These are phyloP conservation scores for Macaria liturata DNA, from an alignment of 2,888 invertebrate genomes.

Conservation along the genomic window DNA sequence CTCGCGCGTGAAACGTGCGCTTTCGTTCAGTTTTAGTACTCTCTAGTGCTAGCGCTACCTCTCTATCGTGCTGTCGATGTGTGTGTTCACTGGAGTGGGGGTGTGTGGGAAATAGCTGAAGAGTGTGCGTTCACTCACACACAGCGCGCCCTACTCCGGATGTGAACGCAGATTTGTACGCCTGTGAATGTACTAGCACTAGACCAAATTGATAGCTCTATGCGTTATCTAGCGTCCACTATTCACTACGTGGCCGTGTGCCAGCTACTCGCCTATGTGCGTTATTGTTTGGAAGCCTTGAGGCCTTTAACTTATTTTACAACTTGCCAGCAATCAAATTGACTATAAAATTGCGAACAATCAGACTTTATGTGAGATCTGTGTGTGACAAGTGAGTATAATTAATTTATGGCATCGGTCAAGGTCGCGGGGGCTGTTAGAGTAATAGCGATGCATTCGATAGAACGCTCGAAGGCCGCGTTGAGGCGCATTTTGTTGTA, in stretches of 20 bases:
- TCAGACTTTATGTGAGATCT: constrained; percentile 65
- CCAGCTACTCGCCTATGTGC: constrained; percentile 44
- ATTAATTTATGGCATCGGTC: constrained; percentile 67
- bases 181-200: constrained; percentile 65
- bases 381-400: constrained; percentile 52
- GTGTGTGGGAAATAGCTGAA: constrained; percentile 55
- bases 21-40: constrained; percentile 69
- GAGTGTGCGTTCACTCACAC: constrained; percentile 60
- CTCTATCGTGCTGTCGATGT: constrained; percentile 27
- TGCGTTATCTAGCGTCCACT: constrained; percentile 57
- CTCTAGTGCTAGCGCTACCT: constrained; percentile 36
- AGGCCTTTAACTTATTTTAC: constrained; percentile 71
- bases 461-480: constrained; percentile 28
- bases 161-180: constrained; percentile 75
- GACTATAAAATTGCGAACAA: constrained; percentile 72
- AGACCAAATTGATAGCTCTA: constrained; percentile 73
- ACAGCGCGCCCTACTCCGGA: constrained; percentile 72
- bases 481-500: constrained; percentile 28
- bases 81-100: constrained; percentile 48
- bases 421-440: constrained; percentile 50
- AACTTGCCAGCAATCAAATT: constrained; percentile 64
- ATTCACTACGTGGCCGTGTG: constrained; percentile 54
- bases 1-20: constrained; percentile 59
- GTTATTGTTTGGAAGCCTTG: constrained; percentile 51
- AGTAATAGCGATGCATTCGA: constrained; percentile 22